Conservation (phyloP, 2,888 invertebrate genomes). For the Caenorhabditis becei region DNA sequence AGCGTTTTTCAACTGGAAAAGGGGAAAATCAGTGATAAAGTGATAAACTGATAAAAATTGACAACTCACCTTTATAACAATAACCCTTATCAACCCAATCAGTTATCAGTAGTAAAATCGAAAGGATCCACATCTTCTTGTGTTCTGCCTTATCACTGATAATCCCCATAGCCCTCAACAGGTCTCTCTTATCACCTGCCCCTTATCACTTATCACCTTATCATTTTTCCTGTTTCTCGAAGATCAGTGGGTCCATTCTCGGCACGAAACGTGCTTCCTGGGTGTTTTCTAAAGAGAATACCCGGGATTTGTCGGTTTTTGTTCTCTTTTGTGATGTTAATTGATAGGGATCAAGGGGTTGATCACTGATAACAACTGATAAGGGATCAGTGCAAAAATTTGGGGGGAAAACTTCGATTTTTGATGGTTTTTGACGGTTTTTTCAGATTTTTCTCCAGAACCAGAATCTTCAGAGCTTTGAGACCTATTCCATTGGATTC, state of each 20-base stretch:
- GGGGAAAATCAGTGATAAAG: no score
- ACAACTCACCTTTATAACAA: neutral
- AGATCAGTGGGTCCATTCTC: conserved; percentile 40
- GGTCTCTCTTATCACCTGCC: neutral
- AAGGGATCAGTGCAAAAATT: no score
- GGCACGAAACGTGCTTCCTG: conserved; percentile 37
- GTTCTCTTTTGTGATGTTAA: no score
- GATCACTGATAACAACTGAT: no score
- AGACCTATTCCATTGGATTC: neutral
- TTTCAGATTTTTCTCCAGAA: no score
- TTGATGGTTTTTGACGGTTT: no score
- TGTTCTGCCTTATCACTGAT: neutral
- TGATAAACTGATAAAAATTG: no score
- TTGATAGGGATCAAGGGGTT: no score
- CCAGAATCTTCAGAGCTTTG: neutral
- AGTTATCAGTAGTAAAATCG: neutral
- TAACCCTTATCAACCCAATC: neutral
- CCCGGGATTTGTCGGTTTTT: no score
- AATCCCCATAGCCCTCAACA: neutral
- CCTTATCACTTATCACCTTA: neutral
- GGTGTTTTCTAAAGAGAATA: conserved; percentile 1
- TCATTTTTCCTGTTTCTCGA: conserved; percentile 44
- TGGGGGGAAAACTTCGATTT: no score
- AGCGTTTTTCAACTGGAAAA: no score
- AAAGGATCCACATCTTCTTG: neutral